Evolutionary conservation across 2,888 invertebrate species (phyloP), one percentile per base, ranked within the genome.

Genomic region (Hypsopygia costalis): DNA sequence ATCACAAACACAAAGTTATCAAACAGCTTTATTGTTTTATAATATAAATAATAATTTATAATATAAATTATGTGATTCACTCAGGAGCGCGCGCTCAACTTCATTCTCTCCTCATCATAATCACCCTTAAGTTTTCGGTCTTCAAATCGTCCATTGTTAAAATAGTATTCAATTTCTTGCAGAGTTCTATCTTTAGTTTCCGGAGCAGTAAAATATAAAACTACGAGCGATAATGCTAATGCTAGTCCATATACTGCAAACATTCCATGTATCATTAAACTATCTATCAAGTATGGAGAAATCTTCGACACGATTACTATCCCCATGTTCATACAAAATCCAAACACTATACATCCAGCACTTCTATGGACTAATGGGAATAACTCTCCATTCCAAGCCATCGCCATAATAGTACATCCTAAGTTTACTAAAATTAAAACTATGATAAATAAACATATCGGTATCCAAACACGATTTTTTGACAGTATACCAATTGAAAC

Each of bases 341-440:
- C 79, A 0, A 64, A 50, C 0, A 64, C 45, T 0, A 64, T 47
- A 6, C 69, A 58, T 0, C 79, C 81, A 1, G 61, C 61, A 5
- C 69, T 71, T 52, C 72, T 69, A 38, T 81, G 75, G 0, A 57
- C 66, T 29, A 82, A 58, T 0, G 82, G 82, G 28, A 72, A 74
- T 3, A 82, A 42, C 49, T 83, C 83, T 0, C 4, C 21, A 5
- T 21, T n/a, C n/a, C n/a, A n/a, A n/a, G n/a, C n/a, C n/a, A n/a
- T n/a, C n/a, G n/a, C n/a, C n/a, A n/a, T n/a, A n/a, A n/a, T n/a
- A n/a, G n/a, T n/a, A n/a, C n/a, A n/a, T n/a, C n/a, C n/a, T n/a
- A n/a, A n/a, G n/a, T n/a, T n/a, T n/a, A n/a, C n/a, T n/a, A n/a
- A n/a, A n/a, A n/a, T n/a, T n/a, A n/a, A n/a, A n/a, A n/a, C n/a